Conservation (phyloP, 2,797 vertebrate genomes). For the Peromyscus aztecus region DNA sequence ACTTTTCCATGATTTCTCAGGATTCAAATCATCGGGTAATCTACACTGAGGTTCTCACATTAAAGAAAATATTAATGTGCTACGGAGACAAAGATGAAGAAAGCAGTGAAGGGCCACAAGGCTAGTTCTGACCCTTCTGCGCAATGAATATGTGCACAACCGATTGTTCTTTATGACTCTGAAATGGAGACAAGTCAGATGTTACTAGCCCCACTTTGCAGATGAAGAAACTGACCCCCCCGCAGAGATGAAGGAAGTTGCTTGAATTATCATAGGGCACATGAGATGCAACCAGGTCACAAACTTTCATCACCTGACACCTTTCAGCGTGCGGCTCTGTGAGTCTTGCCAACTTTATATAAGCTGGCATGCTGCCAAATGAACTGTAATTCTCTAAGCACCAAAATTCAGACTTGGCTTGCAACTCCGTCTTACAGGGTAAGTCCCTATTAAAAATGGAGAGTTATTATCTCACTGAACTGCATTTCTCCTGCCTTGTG, state of each 20-base stretch:
- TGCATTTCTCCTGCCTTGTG: background rate
- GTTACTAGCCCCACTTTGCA: constrained; percentile 22
- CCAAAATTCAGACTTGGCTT: constrained; percentile 46
- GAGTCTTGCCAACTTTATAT: constrained; percentile 62
- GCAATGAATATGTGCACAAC: background rate
- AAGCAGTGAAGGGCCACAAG: background rate
- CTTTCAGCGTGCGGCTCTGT: background rate
- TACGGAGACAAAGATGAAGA: background rate
- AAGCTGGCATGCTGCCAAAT: constrained; percentile 63
- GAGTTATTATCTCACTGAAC: constrained; percentile 42
- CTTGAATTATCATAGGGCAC: constrained; percentile 51
- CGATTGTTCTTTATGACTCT: background rate
- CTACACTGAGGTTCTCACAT: background rate
- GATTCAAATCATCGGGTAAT: background rate
- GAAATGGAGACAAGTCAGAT: background rate
- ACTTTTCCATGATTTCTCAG: background rate
- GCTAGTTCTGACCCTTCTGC: background rate
- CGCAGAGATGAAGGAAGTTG: background rate
- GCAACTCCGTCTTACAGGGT: constrained; percentile 21
- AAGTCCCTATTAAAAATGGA: constrained; percentile 59
- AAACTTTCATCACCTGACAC: constrained; percentile 62
- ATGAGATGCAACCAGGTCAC: constrained; percentile 18
- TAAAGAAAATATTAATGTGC: background rate
- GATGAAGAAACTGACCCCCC: constrained; percentile 30
- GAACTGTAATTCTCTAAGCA: constrained; percentile 67